Percentiles rank a stretch among this genome's conserved stretches.
These are phyloP conservation scores for Epicauta chinensis DNA, from an alignment of 1,140 invertebrate genomes.

Conservation along the genomic window DNA sequence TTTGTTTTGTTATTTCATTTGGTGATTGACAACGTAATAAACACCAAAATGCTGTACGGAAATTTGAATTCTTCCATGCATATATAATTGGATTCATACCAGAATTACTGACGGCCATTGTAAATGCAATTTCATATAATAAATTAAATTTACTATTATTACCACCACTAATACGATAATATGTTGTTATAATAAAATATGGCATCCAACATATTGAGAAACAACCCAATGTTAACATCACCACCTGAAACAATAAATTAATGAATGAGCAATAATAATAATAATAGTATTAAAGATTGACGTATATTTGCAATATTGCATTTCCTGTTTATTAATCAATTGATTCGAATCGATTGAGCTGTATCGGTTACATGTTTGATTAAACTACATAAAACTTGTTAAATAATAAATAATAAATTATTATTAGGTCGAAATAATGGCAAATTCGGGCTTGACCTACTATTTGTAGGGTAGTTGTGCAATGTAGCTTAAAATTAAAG, in stretches of 20 bases:
- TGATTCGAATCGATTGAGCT: too few relatives aligned
- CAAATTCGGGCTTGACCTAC: too few relatives aligned
- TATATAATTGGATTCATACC: constrained; percentile 73
- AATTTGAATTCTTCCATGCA: constrained; percentile 73
- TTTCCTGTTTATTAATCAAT: too few relatives aligned
- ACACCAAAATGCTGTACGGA: constrained; percentile 59
- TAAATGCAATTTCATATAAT: constrained; percentile 61
- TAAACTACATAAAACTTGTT: too few relatives aligned
- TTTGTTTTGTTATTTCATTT: constrained; percentile 16
- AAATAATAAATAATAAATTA: too few relatives aligned
- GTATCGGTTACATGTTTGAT: too few relatives aligned
- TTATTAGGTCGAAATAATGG: too few relatives aligned
- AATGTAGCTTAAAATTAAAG: too few relatives aligned
- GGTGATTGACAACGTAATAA: constrained; percentile 57
- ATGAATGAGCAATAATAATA: not conserved
- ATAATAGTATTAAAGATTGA: too few relatives aligned
- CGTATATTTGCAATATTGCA: too few relatives aligned
- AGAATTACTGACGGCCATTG: constrained; percentile 66
- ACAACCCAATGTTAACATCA: constrained; percentile 63
- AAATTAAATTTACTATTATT: constrained; percentile 45
- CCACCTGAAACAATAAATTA: constrained; percentile 51
- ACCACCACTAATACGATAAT: constrained; percentile 49
- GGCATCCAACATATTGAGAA: constrained; percentile 72
- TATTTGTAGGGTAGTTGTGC: too few relatives aligned
- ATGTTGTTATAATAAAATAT: constrained; percentile 59